Evolutionary conservation across 1,140 invertebrate species (phyloP).

Genomic region (Tenebrio molitor): DNA sequence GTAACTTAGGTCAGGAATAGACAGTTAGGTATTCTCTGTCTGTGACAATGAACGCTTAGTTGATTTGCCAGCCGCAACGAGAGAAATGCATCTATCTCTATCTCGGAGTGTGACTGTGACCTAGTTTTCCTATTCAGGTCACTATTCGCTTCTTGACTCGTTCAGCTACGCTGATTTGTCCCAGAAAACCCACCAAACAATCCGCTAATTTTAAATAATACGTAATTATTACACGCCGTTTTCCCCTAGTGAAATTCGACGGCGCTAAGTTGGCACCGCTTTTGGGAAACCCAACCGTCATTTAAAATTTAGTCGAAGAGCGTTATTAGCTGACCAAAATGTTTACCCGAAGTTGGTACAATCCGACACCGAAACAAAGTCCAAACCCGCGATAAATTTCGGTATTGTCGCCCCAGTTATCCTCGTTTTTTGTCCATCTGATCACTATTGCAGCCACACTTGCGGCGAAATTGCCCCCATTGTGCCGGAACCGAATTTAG

Average conservation of each 20-base stretch:
- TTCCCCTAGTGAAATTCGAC: too few relatives aligned
- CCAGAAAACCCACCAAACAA: slow-evolving; percentile 45
- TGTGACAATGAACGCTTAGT: slow-evolving; percentile 44
- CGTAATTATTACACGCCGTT: neutral
- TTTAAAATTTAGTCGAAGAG: too few relatives aligned
- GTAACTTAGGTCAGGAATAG: slow-evolving; percentile 46
- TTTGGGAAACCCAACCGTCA: too few relatives aligned
- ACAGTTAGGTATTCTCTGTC: slow-evolving; percentile 39
- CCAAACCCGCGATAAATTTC: too few relatives aligned
- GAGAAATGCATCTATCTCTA: slow-evolving; percentile 51
- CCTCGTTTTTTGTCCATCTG: too few relatives aligned
- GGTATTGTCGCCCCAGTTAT: too few relatives aligned
- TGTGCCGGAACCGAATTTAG: neutral
- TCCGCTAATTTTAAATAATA: slow-evolving; percentile 33
- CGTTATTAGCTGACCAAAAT: too few relatives aligned
- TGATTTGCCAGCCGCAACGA: slow-evolving; percentile 38
- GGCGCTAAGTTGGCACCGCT: too few relatives aligned
- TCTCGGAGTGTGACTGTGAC: slow-evolving; percentile 53
- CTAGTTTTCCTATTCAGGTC: slow-evolving; percentile 53
- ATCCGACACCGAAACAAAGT: too few relatives aligned
- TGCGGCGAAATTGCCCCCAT: neutral
- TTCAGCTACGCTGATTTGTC: slow-evolving; percentile 52
- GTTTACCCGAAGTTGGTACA: too few relatives aligned
- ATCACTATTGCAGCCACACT: neutral
- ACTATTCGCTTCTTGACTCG: slow-evolving; percentile 52